Evolutionary conservation across 1,140 invertebrate species (phyloP).

Genomic region (Calycopis cecrops): DNA sequence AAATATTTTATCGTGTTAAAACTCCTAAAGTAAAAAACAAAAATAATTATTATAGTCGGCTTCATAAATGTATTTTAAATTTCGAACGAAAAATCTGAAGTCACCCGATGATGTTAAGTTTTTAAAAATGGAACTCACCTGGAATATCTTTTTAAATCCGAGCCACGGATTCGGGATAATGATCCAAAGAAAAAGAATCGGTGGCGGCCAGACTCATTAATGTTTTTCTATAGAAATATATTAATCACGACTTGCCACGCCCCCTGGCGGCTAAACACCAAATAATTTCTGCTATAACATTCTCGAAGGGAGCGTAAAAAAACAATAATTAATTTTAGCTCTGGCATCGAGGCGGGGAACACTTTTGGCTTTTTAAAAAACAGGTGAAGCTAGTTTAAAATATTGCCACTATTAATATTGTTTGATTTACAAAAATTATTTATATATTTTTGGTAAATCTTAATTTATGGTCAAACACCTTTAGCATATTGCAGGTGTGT

Average conservation of each 20-base stretch:
- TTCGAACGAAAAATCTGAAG: background rate
- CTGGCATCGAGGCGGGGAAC: slow-evolving; percentile 49
- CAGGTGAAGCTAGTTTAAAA: slow-evolving; percentile 59
- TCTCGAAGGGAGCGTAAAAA: slow-evolving; percentile 51
- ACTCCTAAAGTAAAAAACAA: no score
- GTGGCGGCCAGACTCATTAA: slow-evolving; percentile 59
- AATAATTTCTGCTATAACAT: slow-evolving; percentile 70
- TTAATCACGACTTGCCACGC: slow-evolving; percentile 64
- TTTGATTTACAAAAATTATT: slow-evolving; percentile 17
- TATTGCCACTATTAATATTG: slow-evolving; percentile 44
- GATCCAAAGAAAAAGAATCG: slow-evolving; percentile 42
- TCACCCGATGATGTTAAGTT: slow-evolving; percentile 6
- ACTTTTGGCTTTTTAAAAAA: slow-evolving; percentile 39
- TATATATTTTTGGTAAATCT: slow-evolving; percentile 6
- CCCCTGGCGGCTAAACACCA: slow-evolving; percentile 69
- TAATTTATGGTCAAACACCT: slow-evolving; percentile 9
- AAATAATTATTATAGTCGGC: background rate
- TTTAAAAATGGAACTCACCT: slow-evolving; percentile 11
- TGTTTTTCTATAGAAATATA: slow-evolving; percentile 69
- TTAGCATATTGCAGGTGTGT: slow-evolving; percentile 1
- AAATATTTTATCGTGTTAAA: no score
- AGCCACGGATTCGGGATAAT: slow-evolving; percentile 24
- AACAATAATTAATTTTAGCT: slow-evolving; percentile 69
- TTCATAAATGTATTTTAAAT: background rate
- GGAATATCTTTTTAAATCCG: background rate